Percentiles rank a stretch among this genome's conserved stretches.
These are phyloP conservation scores for Strongylocentrotus purpuratus DNA, from an alignment of 35 echinoderm and acorn worm genomes.

Conservation along the genomic window DNA sequence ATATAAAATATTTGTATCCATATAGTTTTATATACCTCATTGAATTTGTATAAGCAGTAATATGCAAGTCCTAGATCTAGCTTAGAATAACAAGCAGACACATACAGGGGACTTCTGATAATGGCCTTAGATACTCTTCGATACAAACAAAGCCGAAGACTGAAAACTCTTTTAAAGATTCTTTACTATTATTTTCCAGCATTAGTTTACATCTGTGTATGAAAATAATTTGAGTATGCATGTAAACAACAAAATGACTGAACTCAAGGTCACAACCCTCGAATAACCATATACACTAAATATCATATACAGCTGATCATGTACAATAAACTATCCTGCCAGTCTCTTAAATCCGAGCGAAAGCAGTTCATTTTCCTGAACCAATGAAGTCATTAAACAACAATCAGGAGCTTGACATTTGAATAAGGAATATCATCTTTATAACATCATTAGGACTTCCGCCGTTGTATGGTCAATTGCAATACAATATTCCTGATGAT, in stretches of 20 bases:
- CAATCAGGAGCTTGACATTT: not conserved
- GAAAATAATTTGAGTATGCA: not conserved
- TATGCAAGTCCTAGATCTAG: no score
- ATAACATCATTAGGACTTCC: not conserved
- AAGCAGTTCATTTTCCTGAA: not conserved
- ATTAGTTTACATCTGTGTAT: slow-evolving; percentile 19
- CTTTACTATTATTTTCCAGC: not conserved
- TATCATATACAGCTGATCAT: not conserved
- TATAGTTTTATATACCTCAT: no score
- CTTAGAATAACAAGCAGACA: no score
- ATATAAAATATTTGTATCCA: no score
- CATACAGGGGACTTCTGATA: not conserved
- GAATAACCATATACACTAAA: not conserved
- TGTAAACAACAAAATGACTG: not conserved
- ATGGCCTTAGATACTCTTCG: not conserved
- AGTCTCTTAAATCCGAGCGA: not conserved
- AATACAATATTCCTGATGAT: slow-evolving; percentile 5
- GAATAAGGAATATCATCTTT: not conserved
- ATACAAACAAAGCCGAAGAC: not conserved
- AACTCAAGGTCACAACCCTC: not conserved
- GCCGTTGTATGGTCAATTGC: not conserved
- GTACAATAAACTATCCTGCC: not conserved
- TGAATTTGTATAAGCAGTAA: no score
- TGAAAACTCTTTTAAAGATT: not conserved
- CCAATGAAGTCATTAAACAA: not conserved